Evolutionary conservation across 2,888 invertebrate genomes (phyloP).

Genomic region (Melieria crassipennis): DNA sequence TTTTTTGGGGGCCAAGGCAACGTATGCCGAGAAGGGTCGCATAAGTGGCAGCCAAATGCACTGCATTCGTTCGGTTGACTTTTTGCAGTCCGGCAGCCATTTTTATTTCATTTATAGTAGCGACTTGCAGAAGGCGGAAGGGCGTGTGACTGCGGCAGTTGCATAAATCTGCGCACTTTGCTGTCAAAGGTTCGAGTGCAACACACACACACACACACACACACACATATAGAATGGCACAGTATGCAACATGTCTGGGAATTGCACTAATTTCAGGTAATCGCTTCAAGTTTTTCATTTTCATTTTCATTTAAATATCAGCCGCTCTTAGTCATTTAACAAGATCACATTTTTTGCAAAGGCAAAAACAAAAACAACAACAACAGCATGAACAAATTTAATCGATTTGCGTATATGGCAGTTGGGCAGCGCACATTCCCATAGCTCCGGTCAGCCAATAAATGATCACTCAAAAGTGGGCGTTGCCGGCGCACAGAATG

Average conservation of each 20-base stretch:
- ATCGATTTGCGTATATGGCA: constrained; percentile 63
- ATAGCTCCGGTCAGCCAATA: constrained; percentile 19
- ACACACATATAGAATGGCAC: neutral
- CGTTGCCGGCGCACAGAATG: constrained; percentile 60
- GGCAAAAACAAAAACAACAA: constrained; percentile 12
- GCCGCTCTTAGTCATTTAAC: constrained; percentile 35
- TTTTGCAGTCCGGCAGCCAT: neutral
- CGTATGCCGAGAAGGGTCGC: too few relatives aligned
- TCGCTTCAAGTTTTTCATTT: constrained; percentile 62
- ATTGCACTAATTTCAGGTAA: constrained; percentile 66
- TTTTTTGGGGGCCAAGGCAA: constrained; percentile 21
- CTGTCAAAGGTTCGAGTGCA: neutral
- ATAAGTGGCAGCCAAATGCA: neutral
- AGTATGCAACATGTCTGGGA: constrained; percentile 51
- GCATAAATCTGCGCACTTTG: neutral
- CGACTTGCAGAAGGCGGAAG: constrained; percentile 1
- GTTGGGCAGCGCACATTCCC: constrained; percentile 10
- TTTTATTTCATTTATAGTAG: neutral
- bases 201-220: constrained; percentile 7
- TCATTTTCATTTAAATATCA: constrained; percentile 56
- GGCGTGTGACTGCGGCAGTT: neutral
- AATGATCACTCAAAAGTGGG: constrained; percentile 62
- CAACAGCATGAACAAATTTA: constrained; percentile 56
- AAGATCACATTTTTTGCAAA: constrained; percentile 35
- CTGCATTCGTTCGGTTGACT: neutral